Base-by-base conservation (phyloP, 2,888 invertebrate genomes). In the Electrophaes corylata region DNA sequence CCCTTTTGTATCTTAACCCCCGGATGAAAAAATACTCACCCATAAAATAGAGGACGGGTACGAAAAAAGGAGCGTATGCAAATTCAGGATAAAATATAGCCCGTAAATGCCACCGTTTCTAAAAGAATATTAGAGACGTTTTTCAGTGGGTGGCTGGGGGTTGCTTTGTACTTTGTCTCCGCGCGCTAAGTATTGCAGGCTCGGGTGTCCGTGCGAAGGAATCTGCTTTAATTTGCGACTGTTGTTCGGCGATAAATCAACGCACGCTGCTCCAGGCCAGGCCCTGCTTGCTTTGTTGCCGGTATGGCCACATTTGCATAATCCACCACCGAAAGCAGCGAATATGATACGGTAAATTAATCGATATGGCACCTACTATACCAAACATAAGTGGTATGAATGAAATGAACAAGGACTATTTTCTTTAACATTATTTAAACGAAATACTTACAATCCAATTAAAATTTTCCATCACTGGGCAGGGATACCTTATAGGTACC, bases 101-200 rank as follows among this genome's bases (percentile, higher is more conserved):
- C 92, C 92, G 92, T 92, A 92, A 92, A 92, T 92, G 92, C 92
- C 92, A 91, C 91, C 91, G 92, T 92, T 92, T 92, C 92, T 91
- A 92, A 92, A 92, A 92, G 92, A 92, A 92, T 92, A 92, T 92
- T 92, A 92, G 92, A 92, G 91, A 90, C 92, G 91, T 92, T 92
- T 92, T 92, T 91, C 92, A 91, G 92, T 90, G 92, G 92, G 92
- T 87, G 88, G 91, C 71, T 81, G 82, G 92, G 86, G 88, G 83
- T 78, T 84, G 88, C 89, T 90, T 90, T 89, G 88, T 91, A 90
- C 89, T 90, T 88, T 90, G 91, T 91, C 91, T 91, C 88, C 85
- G 82, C 82, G 80, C 78, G 83, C 85, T 90, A 90, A 91, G 91
- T 88, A 91, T 87, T 88, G 84, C 84, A 83, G 84, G 80, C 77